Conservation (phyloP, 2,113 vertebrate genomes). For the Melanerpes formicivorus region DNA sequence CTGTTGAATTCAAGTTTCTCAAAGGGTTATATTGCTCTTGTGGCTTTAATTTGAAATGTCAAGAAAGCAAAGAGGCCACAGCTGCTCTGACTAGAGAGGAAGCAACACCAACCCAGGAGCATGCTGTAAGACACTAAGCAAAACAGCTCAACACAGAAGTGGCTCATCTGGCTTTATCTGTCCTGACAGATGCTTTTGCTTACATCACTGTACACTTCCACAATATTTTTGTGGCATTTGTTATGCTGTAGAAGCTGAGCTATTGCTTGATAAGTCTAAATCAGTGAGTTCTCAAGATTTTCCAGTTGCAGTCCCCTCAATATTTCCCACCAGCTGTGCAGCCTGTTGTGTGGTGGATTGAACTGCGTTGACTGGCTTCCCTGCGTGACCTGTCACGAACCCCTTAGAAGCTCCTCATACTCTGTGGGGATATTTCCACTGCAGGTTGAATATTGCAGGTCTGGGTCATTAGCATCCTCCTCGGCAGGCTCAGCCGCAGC, state of each 20-base stretch:
- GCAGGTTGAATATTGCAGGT: neutral
- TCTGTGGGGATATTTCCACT: neutral
- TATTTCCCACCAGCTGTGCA: neutral
- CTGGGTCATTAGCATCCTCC: neutral
- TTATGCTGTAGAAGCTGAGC: neutral
- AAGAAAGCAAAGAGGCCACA: neutral
- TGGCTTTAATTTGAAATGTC: neutral
- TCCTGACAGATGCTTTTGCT: neutral
- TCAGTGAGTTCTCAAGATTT: neutral
- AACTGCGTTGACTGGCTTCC: neutral
- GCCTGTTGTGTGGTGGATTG: neutral
- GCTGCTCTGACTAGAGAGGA: neutral
- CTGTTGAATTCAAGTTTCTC: neutral
- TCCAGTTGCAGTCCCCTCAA: neutral
- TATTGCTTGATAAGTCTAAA: neutral
- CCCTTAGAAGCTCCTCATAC: neutral
- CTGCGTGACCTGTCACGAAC: neutral
- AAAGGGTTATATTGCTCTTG: neutral
- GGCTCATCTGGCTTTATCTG: neutral
- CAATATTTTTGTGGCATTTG: neutral
- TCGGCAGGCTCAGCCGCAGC: rapidly evolving
- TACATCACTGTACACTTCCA: neutral
- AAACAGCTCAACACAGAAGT: neutral
- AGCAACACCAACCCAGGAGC: rapidly evolving
- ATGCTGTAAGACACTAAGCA: neutral